phyloP scores from a whole-genome alignment of 2,888 invertebrate genomes.

The Conistra vaccinii region DNA sequence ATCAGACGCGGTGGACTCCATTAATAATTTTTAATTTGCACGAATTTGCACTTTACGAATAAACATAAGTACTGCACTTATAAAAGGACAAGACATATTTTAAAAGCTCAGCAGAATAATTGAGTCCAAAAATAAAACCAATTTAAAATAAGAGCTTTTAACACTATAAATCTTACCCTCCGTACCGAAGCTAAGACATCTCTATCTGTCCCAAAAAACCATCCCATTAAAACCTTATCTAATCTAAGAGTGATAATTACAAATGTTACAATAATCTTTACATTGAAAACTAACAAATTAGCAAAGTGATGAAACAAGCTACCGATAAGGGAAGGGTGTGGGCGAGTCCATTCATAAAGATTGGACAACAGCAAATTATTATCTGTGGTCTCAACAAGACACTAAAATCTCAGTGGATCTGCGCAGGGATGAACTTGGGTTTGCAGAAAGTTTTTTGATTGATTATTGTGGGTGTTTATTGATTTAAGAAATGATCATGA shows the following conservation, averaged over 20 bases:
- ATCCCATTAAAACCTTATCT: slow-evolving; percentile 50
- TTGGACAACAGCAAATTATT: slow-evolving; percentile 39
- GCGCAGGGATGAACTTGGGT: slow-evolving; percentile 31
- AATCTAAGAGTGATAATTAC: slow-evolving; percentile 46
- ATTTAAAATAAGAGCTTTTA: slow-evolving; percentile 44
- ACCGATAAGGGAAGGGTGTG: slow-evolving; percentile 50
- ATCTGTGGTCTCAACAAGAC: slow-evolving; percentile 37
- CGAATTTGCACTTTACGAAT: background rate
- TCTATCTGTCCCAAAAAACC: slow-evolving; percentile 34
- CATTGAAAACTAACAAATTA: slow-evolving; percentile 61
- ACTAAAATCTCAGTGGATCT: slow-evolving; percentile 34
- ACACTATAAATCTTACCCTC: slow-evolving; percentile 46
- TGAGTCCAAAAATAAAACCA: slow-evolving; percentile 28
- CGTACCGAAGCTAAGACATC: slow-evolving; percentile 24
- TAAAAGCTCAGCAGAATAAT: slow-evolving; percentile 24
- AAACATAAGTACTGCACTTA: slow-evolving; percentile 7
- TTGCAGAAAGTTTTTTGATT: background rate
- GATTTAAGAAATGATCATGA: no score
- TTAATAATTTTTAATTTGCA: background rate
- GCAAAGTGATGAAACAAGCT: slow-evolving; percentile 42
- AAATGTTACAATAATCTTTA: slow-evolving; percentile 54
- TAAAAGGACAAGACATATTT: slow-evolving; percentile 25
- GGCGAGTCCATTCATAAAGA: slow-evolving; percentile 68
- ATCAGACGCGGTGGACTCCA: background rate
- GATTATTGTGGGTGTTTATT: background rate